Conservation (phyloP, 2,888 invertebrate genomes). For the Alentia gelatinosa region DNA sequence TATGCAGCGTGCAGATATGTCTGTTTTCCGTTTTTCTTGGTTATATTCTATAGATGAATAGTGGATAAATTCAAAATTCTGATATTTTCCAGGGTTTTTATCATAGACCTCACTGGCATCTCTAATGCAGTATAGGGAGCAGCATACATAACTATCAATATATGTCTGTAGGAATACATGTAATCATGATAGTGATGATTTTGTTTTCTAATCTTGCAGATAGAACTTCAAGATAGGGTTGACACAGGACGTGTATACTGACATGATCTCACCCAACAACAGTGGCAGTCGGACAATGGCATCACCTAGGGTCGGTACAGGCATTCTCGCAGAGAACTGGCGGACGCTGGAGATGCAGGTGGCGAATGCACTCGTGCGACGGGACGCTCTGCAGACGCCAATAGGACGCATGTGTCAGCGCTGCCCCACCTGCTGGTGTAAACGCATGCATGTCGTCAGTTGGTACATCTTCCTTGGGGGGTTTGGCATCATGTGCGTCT, state of each 20-base stretch:
- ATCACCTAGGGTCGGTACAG: neutral
- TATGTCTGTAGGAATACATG: too few relatives aligned
- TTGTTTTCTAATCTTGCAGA: too few relatives aligned
- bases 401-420: neutral
- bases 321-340: conserved; percentile 29
- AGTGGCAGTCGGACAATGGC: neutral
- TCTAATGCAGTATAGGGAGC: too few relatives aligned
- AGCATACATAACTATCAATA: too few relatives aligned
- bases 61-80: too few relatives aligned
- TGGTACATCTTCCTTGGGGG: neutral
- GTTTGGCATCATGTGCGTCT: neutral
- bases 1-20: too few relatives aligned
- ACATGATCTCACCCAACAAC: neutral
- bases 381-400: conserved; percentile 20
- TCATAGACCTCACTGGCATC: too few relatives aligned
- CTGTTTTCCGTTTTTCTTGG: too few relatives aligned
- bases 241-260: conserved; percentile 26
- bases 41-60: too few relatives aligned
- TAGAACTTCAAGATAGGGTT: neutral
- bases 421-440: conserved; percentile 7
- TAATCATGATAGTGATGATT: too few relatives aligned
- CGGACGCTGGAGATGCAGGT: conserved; percentile 15
- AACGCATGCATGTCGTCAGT: conserved; percentile 1
- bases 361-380: neutral
- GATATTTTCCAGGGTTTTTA: too few relatives aligned